Evolutionary conservation across 2,888 invertebrate species (phyloP), one percentile per base, ranked within the genome.

Genomic region (Philopedon plagiatum): DNA sequence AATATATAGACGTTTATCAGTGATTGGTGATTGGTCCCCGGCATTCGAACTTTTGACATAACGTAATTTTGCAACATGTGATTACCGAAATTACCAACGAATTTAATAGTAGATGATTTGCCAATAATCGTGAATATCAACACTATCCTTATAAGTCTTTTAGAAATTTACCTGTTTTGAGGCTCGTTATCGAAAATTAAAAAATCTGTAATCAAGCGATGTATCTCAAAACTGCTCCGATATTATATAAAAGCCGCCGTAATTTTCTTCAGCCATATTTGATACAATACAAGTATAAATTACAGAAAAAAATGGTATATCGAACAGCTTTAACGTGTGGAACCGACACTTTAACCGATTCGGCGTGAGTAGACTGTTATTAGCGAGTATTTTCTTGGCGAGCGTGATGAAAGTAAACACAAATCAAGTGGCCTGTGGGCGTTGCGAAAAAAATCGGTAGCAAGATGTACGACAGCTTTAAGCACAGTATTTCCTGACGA

Each of bases 371-470:
- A 15, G 32, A 32, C 44, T 29, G 46, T 64, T 64, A 56, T 64
- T 46, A 56, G 39, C 32, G 23, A 23, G 39, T 56, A 18, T 21
- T 64, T 60, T 46, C 44, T 13, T 56, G 37, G 37, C 18, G 34
- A 58, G 32, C 67, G 60, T 60, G 67, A 67, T 60, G 51, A 67
- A 60, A 60, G 51, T 60, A 67, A 58, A 46, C 58, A 15, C 41
- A 41, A 60, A 44, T 29, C 46, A 46, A 46, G 32, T 18, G 61
- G 26, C 66, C 51, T 37, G 67, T 67, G 60, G 67, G 67, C 67
- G 67, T 37, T 60, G 15, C 21, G 11, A 58, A 67, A 66, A 66
- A 67, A 58, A 51, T 67, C 67, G 29, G 67, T 58, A 67, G 67
- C 67, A 15, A 29, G 61, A 46, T 51, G 21, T 58, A 66, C 57